These are phyloP conservation scores for Chrysaora quinquecirrha DNA, from an alignment of 30 jellyfish, hydroid and myxozoan species.

Conservation along the genomic window DNA sequence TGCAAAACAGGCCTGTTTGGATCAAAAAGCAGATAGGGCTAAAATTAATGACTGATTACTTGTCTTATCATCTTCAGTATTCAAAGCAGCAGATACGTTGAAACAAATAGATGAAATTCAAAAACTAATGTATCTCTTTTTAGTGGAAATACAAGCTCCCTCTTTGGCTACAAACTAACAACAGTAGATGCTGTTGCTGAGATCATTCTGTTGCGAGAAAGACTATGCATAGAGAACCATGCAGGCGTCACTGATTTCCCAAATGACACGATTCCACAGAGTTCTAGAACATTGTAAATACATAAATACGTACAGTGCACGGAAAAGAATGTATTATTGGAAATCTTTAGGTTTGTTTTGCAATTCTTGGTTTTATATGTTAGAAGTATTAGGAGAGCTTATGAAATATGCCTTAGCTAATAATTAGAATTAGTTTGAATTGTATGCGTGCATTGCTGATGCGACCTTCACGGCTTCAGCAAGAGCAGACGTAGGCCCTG, in stretches of 20 bases:
- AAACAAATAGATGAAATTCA: background rate
- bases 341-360: background rate
- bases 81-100: too few relatives aligned
- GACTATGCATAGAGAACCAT: background rate
- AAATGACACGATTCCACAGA: too few relatives aligned
- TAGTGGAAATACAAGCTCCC: conserved; percentile 59
- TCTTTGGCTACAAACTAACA: conserved; percentile 63
- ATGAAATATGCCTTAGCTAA: too few relatives aligned
- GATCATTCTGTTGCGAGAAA: conserved; percentile 15
- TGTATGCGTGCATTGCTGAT: too few relatives aligned
- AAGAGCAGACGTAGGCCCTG: too few relatives aligned
- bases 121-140: background rate
- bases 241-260: background rate
- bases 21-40: too few relatives aligned
- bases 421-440: too few relatives aligned
- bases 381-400: too few relatives aligned
- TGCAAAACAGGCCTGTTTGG: too few relatives aligned
- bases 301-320: background rate
- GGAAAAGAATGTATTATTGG: background rate
- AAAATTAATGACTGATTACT: too few relatives aligned
- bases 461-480: too few relatives aligned
- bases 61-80: too few relatives aligned
- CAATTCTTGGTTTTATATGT: background rate
- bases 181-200: conserved; percentile 64
- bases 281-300: background rate